Evolutionary conservation across 2,888 invertebrate genomes (phyloP), one percentile per base, ranked within the genome.

Genomic region (Drosophila fungiperda): DNA sequence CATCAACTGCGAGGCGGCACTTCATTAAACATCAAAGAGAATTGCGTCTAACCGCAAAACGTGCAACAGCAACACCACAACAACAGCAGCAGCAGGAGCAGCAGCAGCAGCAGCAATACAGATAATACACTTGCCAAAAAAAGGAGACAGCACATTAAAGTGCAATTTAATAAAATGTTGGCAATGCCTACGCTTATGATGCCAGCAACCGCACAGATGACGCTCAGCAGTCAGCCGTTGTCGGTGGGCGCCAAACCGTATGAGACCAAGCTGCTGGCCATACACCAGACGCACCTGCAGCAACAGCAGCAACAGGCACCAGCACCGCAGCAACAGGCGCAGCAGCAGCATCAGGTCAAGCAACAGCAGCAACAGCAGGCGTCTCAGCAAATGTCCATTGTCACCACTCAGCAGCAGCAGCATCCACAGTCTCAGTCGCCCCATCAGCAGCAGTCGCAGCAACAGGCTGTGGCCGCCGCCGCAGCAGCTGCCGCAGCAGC

Each of bases 121-220:
- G 71, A 45, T 65, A 74, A 49, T 65, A 63, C 55, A 45, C 1
- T 15, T 15, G 23, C 57, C 57, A 76, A 59, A 75, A 74, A 59
- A 61, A 66, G 49, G 49, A 72, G 68, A 67, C 42, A 78, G 79
- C 78, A 68, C 76, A 70, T 65, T 64, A 49, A 67, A 62, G 59
- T 59, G 71, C 71, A 52, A 54, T 61, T 54, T 65, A 33, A 71
- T 91, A 92, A 87, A 73, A 93, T 93, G 93, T 93, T 93, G 93
- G 93, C 93, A 81, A 93, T 93, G 93, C 93, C 93, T 91, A 93
- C 93, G 85, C 87, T 93, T 80, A 93, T 93, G 93, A 93, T 93
- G 93, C 93, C 93, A 87, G 93, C 93, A 81, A 93, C 93, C 83
- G 93, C 93, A 87, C 93, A 93, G 83, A 93, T 93, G 92, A 91